Evolutionary conservation across 2,888 invertebrate genomes (phyloP).

Genomic region (Dione juno): DNA sequence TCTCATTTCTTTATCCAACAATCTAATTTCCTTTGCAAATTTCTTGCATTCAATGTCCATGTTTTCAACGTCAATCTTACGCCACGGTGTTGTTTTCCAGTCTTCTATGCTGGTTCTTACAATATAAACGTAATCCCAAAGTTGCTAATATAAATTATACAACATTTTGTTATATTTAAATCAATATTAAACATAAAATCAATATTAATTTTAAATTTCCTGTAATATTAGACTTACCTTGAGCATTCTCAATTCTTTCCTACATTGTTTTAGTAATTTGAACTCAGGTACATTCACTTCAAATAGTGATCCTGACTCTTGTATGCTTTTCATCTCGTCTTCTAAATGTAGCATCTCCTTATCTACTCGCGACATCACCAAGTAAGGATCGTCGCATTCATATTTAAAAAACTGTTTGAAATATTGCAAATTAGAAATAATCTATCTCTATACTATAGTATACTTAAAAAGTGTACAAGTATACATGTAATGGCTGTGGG

Average conservation of each 20-base stretch:
- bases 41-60: slow-evolving; percentile 99
- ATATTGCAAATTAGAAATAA: slow-evolving; percentile 1
- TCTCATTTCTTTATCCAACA: slow-evolving; percentile 97
- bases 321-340: slow-evolving; percentile 92
- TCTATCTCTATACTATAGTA: too few relatives aligned
- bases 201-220: neutral
- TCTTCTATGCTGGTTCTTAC: slow-evolving; percentile 96
- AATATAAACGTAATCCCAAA: slow-evolving; percentile 97
- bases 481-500: too few relatives aligned
- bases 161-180: neutral
- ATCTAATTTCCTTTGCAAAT: slow-evolving; percentile 96
- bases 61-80: slow-evolving; percentile 98
- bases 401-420: slow-evolving; percentile 86
- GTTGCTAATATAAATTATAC: slow-evolving; percentile 84
- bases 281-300: slow-evolving; percentile 98
- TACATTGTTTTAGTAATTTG: slow-evolving; percentile 94
- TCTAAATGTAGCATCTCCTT: slow-evolving; percentile 91
- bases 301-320: slow-evolving; percentile 95
- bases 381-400: slow-evolving; percentile 88
- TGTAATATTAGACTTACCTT: slow-evolving; percentile 82
- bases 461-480: too few relatives aligned
- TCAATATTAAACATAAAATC: neutral
- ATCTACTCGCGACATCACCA: slow-evolving; percentile 90
- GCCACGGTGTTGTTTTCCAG: slow-evolving; percentile 99
- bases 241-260: slow-evolving; percentile 93